A percentile compares a stretch with the other conserved stretches of the same genome.
These are phyloP conservation scores for Venusia cambrica DNA, from an alignment of 2,888 invertebrate species.

Conservation along the genomic window DNA sequence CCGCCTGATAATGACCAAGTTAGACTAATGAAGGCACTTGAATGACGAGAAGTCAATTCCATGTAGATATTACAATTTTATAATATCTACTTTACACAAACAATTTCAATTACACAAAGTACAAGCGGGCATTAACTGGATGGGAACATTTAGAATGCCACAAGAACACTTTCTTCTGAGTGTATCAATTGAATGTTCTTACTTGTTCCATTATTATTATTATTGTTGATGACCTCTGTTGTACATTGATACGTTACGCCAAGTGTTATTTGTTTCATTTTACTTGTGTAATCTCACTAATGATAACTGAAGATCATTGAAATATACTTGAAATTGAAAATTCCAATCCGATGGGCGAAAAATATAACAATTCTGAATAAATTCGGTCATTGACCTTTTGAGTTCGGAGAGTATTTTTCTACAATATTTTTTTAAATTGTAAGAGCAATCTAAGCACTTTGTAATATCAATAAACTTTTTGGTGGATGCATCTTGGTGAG, in stretches of 20 bases:
- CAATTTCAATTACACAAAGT: constrained; percentile 39
- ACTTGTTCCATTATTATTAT: constrained; percentile 22
- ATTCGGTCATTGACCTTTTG: constrained; percentile 62
- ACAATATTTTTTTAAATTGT: constrained; percentile 71
- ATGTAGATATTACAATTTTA: constrained; percentile 41
- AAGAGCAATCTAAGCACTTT: constrained; percentile 70
- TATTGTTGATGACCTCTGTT: constrained; percentile 25
- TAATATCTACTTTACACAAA: constrained; percentile 32
- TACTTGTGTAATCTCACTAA: constrained; percentile 69
- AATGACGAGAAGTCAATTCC: constrained; percentile 51
- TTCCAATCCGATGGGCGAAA: constrained; percentile 54
- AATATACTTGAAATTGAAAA: constrained; percentile 38
- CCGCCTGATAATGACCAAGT: constrained; percentile 66
- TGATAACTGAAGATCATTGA: constrained; percentile 52
- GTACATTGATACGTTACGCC: constrained; percentile 22
- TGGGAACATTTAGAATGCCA: constrained; percentile 7
- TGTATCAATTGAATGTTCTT: constrained; percentile 16
- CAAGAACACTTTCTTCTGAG: constrained; percentile 7
- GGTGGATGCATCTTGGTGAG: constrained; percentile 75
- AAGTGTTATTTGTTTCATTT: constrained; percentile 27
- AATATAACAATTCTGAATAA: constrained; percentile 55
- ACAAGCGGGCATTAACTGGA: constrained; percentile 36
- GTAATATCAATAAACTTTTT: constrained; percentile 72
- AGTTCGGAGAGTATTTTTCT: constrained; percentile 79
- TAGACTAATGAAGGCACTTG: constrained; percentile 60